A percentile compares a stretch with the other conserved stretches of the same genome.
Evolutionary conservation across 2,888 invertebrate species (phyloP).

Genomic region (Eupithecia centaureata): DNA sequence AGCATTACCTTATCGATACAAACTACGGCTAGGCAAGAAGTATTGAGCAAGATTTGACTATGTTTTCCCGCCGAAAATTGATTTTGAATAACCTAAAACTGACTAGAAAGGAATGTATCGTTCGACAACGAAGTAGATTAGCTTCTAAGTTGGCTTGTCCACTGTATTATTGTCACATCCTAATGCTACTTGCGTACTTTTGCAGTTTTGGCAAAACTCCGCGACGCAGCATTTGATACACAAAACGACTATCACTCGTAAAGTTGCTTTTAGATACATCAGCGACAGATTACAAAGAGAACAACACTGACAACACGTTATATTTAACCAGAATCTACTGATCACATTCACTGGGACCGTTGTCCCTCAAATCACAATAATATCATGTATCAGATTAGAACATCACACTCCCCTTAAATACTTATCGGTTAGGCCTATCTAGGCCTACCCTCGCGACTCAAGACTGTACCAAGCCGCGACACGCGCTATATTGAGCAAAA

Average conservation of each 20-base stretch:
- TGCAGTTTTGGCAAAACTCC: conserved; percentile 54
- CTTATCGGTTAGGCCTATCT: conserved; percentile 39
- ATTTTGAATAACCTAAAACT: conserved; percentile 55
- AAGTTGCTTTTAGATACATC: conserved; percentile 31
- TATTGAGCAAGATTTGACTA: conserved; percentile 77
- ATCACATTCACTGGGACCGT: conserved; percentile 38
- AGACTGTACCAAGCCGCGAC: conserved; percentile 31
- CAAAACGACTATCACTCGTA: conserved; percentile 25
- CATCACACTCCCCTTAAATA: conserved; percentile 26
- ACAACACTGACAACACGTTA: conserved; percentile 26
- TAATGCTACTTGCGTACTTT: conserved; percentile 66
- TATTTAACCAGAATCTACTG: conserved; percentile 30
- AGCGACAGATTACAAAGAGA: conserved; percentile 27
- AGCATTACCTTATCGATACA: conserved; percentile 58
- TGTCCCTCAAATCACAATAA: conserved; percentile 32
- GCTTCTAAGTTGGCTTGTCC: conserved; percentile 74
- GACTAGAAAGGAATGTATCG: conserved; percentile 81
- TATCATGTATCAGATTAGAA: conserved; percentile 31
- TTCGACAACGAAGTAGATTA: conserved; percentile 65
- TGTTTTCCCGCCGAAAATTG: conserved; percentile 61
- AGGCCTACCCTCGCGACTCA: conserved; percentile 33
- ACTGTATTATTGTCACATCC: conserved; percentile 77
- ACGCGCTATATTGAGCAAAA: conserved; percentile 63
- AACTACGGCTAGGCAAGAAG: conserved; percentile 74
- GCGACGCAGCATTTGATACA: conserved; percentile 35